A percentile compares a stretch with the other conserved stretches of the same genome.
These are phyloP conservation scores for Oxyscelio sp. DNA, from an alignment of 2,888 invertebrate genomes.

Conservation along the genomic window DNA sequence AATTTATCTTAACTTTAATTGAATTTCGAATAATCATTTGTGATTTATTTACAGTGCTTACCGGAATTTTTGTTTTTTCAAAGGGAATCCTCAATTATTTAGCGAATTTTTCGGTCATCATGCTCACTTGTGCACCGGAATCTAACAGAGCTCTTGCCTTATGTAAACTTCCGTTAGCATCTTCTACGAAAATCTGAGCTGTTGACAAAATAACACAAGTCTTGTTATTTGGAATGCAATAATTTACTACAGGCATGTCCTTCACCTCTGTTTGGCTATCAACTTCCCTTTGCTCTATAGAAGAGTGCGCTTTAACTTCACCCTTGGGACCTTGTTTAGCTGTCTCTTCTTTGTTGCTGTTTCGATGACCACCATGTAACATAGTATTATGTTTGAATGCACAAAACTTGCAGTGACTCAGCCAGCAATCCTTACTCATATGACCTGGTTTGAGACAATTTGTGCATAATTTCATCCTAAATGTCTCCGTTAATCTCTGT, in stretches of 20 bases:
- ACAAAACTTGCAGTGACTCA: constrained; percentile 9
- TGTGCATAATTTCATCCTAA: not conserved
- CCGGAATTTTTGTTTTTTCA: not conserved
- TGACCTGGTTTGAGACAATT: constrained; percentile 9
- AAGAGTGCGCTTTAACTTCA: not conserved
- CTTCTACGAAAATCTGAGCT: constrained; percentile 18
- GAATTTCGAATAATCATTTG: not conserved
- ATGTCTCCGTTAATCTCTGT: not conserved
- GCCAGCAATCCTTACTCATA: not conserved
- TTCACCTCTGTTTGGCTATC: not conserved
- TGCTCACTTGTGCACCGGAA: constrained; percentile 5
- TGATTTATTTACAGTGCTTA: constrained; percentile 7
- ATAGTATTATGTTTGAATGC: constrained; percentile 17
- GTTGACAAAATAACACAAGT: constrained; percentile 22
- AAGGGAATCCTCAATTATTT: constrained; percentile 5
- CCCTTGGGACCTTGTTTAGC: not conserved
- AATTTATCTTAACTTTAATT: not conserved
- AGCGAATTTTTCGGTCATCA: constrained; percentile 22
- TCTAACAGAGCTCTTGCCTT: constrained; percentile 23
- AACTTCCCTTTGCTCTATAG: not conserved
- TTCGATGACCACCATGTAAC: constrained; percentile 7
- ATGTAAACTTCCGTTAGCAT: constrained; percentile 12
- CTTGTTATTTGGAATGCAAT: not conserved
- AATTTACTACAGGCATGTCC: not conserved
- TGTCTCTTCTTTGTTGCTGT: not conserved